Evolutionary conservation across 2,888 invertebrate genomes (phyloP), one percentile per base, ranked within the genome.

Genomic region (Apamea monoglypha): DNA sequence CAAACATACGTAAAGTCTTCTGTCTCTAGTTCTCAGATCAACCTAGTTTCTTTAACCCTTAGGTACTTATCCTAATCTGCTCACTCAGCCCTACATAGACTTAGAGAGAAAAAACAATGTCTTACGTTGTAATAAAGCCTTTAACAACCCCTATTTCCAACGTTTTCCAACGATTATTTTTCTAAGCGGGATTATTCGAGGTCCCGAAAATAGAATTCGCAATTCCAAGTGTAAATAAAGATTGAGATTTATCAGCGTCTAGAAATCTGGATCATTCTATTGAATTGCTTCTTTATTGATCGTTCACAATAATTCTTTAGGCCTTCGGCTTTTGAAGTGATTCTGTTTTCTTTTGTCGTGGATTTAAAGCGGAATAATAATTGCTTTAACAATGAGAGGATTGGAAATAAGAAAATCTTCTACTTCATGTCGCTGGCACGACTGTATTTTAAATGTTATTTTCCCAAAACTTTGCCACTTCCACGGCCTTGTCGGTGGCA

Each of bases 261-360:
- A 78, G 69, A 78, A 85, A 85, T 83, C 71, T 83, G 74, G 81
- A 83, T 85, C 66, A 78, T 79, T 78, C 70, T 50, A 79, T 76
- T 86, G 67, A 86, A 83, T 75, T 74, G 78, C 64, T 86, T 85
- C 78, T 86, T 71, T 71, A 83, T 64, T 69, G 83, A 81, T 84
- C 73, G 25, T 47, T 32, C 7, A 1, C 53, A 72, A 75, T 68
- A 50, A 82, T 83, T 81, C 61, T 71, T 74, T 71, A 14, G 70
- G 70, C 3, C 18, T 70, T 47, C 47, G 14, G 70, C n/a, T 67
- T 74, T 67, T 69, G 12, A 69, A 59, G 59, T 50, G 53, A 44
- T 70, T 36, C 36, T 7, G 7, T 21, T 50, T 53, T n/a, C 12
- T 61, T 40, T 70, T 82, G 56, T 47, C 10, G 16, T 61, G 2